A percentile compares a stretch with the other conserved stretches of the same genome.
phyloP scores from a whole-genome alignment of 1,140 invertebrate species.

The Sarcophaga bullata region DNA sequence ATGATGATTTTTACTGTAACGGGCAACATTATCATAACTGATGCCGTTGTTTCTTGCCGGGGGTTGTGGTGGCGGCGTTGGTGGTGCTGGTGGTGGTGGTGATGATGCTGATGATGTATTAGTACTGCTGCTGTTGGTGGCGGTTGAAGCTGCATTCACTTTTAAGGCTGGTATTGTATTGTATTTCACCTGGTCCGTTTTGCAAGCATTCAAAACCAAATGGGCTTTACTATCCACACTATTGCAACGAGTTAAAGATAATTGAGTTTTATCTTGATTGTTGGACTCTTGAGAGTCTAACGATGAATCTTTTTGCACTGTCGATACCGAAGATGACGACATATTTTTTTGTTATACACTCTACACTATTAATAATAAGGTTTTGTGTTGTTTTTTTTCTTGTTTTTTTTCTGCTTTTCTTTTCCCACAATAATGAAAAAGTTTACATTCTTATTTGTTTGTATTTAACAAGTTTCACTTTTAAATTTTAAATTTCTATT shows the following conservation, averaged over 20 bases:
- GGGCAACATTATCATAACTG: neutral
- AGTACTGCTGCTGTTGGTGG: neutral
- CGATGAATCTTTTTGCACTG: constrained; percentile 20
- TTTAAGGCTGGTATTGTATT: constrained; percentile 26
- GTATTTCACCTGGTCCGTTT: constrained; percentile 24
- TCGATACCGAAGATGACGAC: neutral
- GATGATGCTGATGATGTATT: neutral
- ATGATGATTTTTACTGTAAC: constrained; percentile 7
- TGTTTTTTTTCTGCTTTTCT: neutral
- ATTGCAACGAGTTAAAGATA: constrained; percentile 24
- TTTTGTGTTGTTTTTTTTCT: neutral
- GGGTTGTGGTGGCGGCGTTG: neutral
- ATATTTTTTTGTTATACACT: neutral
- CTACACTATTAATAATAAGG: neutral
- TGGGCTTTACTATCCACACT: constrained; percentile 28
- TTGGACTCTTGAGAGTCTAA: constrained; percentile 28
- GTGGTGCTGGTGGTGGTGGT: neutral
- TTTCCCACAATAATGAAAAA: neutral
- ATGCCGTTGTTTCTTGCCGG: neutral
- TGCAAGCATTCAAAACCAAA: constrained; percentile 13
- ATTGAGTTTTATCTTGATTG: constrained; percentile 32
- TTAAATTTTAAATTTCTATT: neutral
- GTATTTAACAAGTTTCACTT: too few species aligned
- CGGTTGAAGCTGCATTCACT: neutral
- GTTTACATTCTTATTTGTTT: too few species aligned